Percentiles rank a stretch among this genome's conserved stretches.
Evolutionary conservation across 2,888 invertebrate genomes (phyloP).

Genomic region (Sclerodermus sp.): DNA sequence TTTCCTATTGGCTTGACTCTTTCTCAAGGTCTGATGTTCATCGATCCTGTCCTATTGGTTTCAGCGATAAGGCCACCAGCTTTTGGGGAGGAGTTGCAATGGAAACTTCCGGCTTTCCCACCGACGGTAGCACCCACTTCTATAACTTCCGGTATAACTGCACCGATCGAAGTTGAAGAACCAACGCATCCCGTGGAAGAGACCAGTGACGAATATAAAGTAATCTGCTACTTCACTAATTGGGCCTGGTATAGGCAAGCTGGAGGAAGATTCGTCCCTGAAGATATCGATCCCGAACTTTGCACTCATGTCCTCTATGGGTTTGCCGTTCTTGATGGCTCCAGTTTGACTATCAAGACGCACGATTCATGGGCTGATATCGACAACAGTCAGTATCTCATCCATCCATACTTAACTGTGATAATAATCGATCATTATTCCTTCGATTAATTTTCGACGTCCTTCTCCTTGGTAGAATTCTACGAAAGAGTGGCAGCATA

Average conservation of each 20-base stretch:
- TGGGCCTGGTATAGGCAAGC: slow-evolving; percentile 93
- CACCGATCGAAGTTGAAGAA: slow-evolving; percentile 6
- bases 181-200: background rate
- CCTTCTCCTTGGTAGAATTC: slow-evolving; percentile 66
- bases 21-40: background rate
- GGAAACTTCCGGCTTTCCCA: slow-evolving; percentile 26
- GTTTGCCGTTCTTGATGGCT: slow-evolving; percentile 82
- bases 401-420: no score
- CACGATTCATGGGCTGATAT: slow-evolving; percentile 89
- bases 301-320: slow-evolving; percentile 93
- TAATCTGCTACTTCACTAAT: slow-evolving; percentile 90
- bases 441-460: background rate
- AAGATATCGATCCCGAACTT: slow-evolving; percentile 79
- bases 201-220: slow-evolving; percentile 64
- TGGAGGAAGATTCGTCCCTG: slow-evolving; percentile 78
- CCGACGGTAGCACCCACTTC: background rate
- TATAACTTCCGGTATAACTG: slow-evolving; percentile 5
- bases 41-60: no score
- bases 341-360: slow-evolving; percentile 75
- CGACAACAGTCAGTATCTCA: slow-evolving; percentile 88
- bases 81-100: slow-evolving; percentile 38
- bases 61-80: slow-evolving; percentile 37
- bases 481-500: slow-evolving; percentile 81
- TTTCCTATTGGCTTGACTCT: no score
- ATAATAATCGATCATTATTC: no score